Evolutionary conservation across 2,888 invertebrate species (phyloP).

Genomic region (Spodoptera picta): DNA sequence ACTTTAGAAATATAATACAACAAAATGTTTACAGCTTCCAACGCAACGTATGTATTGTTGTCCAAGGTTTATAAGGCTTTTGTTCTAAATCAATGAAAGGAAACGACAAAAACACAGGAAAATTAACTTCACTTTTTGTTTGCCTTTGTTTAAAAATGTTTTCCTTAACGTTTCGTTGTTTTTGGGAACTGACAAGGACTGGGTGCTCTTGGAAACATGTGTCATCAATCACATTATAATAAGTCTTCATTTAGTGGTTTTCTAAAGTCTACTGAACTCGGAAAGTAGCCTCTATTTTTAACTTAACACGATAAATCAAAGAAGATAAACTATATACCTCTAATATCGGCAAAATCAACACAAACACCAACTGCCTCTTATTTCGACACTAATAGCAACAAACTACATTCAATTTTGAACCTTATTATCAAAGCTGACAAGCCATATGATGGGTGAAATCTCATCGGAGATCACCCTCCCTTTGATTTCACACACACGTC

Average conservation of each 20-base stretch:
- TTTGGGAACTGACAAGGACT: neutral
- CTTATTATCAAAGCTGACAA: too few relatives aligned
- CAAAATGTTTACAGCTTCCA: slow-evolving; percentile 4
- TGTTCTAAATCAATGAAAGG: slow-evolving; percentile 1
- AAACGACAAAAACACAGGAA: neutral
- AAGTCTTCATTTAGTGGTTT: too few relatives aligned
- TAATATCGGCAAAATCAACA: too few relatives aligned
- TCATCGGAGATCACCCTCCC: neutral
- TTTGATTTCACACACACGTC: slow-evolving; percentile 2
- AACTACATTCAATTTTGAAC: too few relatives aligned
- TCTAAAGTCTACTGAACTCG: too few relatives aligned
- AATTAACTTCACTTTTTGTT: neutral
- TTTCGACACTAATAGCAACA: too few relatives aligned
- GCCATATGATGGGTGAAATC: too few relatives aligned
- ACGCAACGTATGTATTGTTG: slow-evolving; percentile 9
- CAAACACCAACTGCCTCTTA: too few relatives aligned
- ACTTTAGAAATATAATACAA: neutral
- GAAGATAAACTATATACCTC: too few relatives aligned
- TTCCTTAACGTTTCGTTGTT: slow-evolving; percentile 6
- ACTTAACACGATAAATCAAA: too few relatives aligned
- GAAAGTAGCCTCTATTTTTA: too few relatives aligned
- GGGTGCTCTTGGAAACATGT: neutral
- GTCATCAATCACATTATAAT: too few relatives aligned
- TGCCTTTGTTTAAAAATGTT: slow-evolving; percentile 3
- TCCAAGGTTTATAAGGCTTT: slow-evolving; percentile 7